Percentiles rank a stretch among this genome's conserved stretches.
phyloP scores from a whole-genome alignment of 2,797 vertebrate genomes.

The Hephaestus fuliginosus region DNA sequence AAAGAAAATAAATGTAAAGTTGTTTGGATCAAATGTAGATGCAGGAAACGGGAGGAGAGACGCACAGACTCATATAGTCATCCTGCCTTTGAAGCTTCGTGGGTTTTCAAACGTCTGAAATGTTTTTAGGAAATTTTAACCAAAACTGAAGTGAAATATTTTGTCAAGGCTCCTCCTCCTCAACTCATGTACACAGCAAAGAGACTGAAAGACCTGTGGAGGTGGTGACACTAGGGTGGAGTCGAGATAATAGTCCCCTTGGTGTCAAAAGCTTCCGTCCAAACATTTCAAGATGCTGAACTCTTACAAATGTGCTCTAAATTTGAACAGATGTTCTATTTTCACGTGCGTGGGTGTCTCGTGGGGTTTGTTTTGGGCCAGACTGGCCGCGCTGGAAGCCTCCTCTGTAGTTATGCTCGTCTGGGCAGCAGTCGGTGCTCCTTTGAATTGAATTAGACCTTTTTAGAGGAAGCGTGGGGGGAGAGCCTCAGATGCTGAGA shows the following conservation, averaged over 20 bases:
- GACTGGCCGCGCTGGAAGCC: conserved; percentile 51
- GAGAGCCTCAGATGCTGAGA: conserved; percentile 11
- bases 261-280: conserved; percentile 56
- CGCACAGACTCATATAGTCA: neutral
- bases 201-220: conserved; percentile 37
- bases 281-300: conserved; percentile 74
- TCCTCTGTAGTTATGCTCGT: conserved; percentile 72
- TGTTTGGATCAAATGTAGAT: neutral
- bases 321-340: conserved; percentile 76
- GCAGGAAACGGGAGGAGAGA: conserved; percentile 22
- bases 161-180: neutral
- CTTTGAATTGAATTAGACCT: conserved; percentile 58
- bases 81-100: conserved; percentile 4
- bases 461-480: conserved; percentile 24
- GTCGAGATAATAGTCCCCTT: conserved; percentile 69
- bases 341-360: conserved; percentile 56
- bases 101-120: conserved; percentile 5
- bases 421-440: conserved; percentile 27
- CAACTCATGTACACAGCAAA: conserved; percentile 5
- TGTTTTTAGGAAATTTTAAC: conserved; percentile 20
- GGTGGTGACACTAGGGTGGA: conserved; percentile 66
- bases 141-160: neutral
- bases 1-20: conserved; percentile 1
- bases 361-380: conserved; percentile 63
- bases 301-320: conserved; percentile 58